These are phyloP conservation scores for Acrobasis consociella DNA, from an alignment of 2,888 invertebrate genomes.

Conservation along the genomic window DNA sequence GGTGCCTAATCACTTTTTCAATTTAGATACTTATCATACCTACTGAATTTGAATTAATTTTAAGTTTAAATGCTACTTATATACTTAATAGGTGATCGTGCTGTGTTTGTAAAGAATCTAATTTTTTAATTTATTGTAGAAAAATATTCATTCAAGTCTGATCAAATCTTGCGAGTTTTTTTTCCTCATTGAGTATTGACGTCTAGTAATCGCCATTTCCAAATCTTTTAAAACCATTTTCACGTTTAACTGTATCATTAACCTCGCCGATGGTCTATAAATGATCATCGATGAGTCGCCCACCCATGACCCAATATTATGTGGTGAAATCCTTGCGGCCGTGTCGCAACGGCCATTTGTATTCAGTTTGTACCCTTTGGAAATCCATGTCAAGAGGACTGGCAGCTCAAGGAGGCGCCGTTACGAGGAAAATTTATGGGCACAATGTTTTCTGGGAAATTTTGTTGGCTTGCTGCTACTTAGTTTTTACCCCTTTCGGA, in stretches of 20 bases:
- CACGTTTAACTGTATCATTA: constrained; percentile 32
- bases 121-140: no score
- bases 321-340: constrained; percentile 75
- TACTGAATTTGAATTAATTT: no score
- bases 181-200: no score
- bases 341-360: constrained; percentile 75
- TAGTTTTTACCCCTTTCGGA: constrained; percentile 25
- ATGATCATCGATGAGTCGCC: constrained; percentile 47
- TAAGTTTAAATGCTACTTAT: no score
- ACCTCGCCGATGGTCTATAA: constrained; percentile 53
- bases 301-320: constrained; percentile 78
- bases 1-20: no score
- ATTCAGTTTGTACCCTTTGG: constrained; percentile 72
- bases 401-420: constrained; percentile 65
- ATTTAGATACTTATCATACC: background rate
- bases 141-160: no score
- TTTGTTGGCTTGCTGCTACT: constrained; percentile 39
- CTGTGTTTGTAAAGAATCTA: no score
- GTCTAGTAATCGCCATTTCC: background rate
- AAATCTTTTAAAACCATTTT: constrained; percentile 14
- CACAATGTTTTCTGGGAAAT: constrained; percentile 50
- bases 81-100: no score
- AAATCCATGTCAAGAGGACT: constrained; percentile 81
- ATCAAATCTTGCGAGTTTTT: no score
- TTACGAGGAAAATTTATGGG: constrained; percentile 72